Evolutionary conservation across 2,888 invertebrate species (phyloP), one percentile per base, ranked within the genome.

Genomic region (Brachynemurus nebulosus): DNA sequence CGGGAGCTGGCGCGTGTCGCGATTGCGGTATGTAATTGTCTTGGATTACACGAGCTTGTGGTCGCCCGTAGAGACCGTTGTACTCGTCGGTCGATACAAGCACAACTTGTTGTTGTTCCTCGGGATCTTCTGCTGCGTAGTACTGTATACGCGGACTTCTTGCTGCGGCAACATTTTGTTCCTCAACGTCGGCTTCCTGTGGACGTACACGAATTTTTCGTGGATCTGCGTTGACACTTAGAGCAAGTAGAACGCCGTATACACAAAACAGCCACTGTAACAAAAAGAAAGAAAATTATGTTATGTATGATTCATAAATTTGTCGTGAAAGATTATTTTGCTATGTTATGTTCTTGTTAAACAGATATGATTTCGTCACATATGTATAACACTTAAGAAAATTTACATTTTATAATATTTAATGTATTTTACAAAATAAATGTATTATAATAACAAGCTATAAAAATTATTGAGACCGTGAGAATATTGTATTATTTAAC

Each of bases 71-170:
- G 9, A 65, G 55, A 17, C 68, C 67, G 51, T 67, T 67, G 52
- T 68, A 68, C 48, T 64, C 64, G 47, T 67, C 66, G 11, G 63
- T 55, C 20, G 65, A 60, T 12, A 67, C 63, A 44, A 67, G 55
- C 25, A 66, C 65, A 0, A 67, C 59, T 39, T 55, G 54, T 50
- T 55, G 56, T 38, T 55, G 55, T 42, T 67, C 66, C 45, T 66
- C 64, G 47, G 61, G 60, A 45, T 63, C 67, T 9, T 64, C 62
- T 41, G 66, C 64, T n/a, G 65, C 59, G 34, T 65, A 63, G 4
- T 68, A 65, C 45, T 71, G 64, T 7, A 72, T 62, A 44, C 71
- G 65, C 16, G 72, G 64, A 52, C 70, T 64, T 50, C 72, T 63
- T 53, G 68, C 63, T 45, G 18, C 37, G 6, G 37, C 56, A 9